These are phyloP conservation scores for Myoxocephalus aenaeus DNA, from an alignment of 2,797 vertebrate species.

Conservation along the genomic window DNA sequence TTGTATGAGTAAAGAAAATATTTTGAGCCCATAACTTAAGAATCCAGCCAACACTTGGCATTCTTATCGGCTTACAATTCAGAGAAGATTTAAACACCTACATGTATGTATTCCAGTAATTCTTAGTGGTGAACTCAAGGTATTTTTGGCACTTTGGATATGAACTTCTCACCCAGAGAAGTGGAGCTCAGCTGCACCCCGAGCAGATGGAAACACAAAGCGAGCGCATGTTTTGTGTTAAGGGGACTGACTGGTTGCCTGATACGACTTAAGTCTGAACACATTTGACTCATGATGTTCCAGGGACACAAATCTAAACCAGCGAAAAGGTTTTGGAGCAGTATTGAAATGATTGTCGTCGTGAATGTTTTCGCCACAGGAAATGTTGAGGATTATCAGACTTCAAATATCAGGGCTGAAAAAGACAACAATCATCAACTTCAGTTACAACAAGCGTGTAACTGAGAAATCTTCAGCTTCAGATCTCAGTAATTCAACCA, in stretches of 20 bases:
- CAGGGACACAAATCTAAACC: constrained; percentile 54
- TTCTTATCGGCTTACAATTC: background rate
- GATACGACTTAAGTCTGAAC: constrained; percentile 61
- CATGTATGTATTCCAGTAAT: constrained; percentile 6
- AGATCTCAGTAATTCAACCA: constrained; percentile 12
- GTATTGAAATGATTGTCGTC: background rate
- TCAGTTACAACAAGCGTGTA: background rate
- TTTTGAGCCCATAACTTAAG: constrained; percentile 9
- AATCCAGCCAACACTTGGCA: background rate
- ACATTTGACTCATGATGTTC: constrained; percentile 57
- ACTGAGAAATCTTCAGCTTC: background rate
- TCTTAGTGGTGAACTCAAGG: constrained; percentile 31
- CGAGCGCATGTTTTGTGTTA: constrained; percentile 63
- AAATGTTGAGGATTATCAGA: constrained; percentile 20
- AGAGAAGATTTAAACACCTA: background rate
- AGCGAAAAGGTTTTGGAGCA: constrained; percentile 29
- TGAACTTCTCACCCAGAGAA: constrained; percentile 72
- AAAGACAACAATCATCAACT: constrained; percentile 10
- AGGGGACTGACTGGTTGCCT: constrained; percentile 44
- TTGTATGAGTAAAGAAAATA: constrained; percentile 8
- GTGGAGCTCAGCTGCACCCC: constrained; percentile 48
- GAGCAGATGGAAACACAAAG: constrained; percentile 64
- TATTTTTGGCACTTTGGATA: constrained; percentile 55
- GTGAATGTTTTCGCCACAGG: constrained; percentile 19
- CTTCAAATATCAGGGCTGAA: constrained; percentile 12